Evolutionary conservation across 1,140 invertebrate species (phyloP).

Genomic region (Armadillidium nasatum): DNA sequence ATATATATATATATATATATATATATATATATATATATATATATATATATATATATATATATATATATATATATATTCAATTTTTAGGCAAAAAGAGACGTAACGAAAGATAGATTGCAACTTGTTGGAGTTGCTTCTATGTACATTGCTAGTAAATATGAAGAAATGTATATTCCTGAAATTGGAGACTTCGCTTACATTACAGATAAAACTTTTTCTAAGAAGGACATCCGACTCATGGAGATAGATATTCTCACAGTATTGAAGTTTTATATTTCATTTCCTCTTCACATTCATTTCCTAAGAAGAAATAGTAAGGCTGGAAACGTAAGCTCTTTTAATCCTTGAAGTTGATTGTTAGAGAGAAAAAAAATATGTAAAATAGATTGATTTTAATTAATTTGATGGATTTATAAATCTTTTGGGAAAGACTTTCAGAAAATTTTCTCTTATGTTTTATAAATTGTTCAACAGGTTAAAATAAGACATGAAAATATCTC

Average conservation of each 20-base stretch:
- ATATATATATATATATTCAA: too few relatives aligned
- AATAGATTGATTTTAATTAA: slow-evolving; percentile 28
- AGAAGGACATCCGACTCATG: slow-evolving; percentile 73
- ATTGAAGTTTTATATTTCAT: slow-evolving; percentile 74
- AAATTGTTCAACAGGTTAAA: too few relatives aligned
- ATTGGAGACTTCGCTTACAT: slow-evolving; percentile 87
- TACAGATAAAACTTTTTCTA: slow-evolving; percentile 81
- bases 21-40: too few relatives aligned
- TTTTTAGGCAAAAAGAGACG: slow-evolving; percentile 54
- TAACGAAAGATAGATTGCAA: slow-evolving; percentile 70
- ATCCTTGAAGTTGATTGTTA: slow-evolving; percentile 3
- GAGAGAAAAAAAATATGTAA: background rate
- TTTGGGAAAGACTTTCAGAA: background rate
- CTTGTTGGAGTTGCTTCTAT: slow-evolving; percentile 85
- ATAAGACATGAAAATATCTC: too few relatives aligned
- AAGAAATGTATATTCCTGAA: slow-evolving; percentile 87
- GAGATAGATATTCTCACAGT: slow-evolving; percentile 70
- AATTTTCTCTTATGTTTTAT: background rate
- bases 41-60: too few relatives aligned
- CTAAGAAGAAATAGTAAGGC: slow-evolving; percentile 64
- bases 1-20: too few relatives aligned
- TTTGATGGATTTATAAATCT: slow-evolving; percentile 17
- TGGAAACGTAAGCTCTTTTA: slow-evolving; percentile 48
- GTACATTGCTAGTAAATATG: slow-evolving; percentile 90
- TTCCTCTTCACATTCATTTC: slow-evolving; percentile 82